Evolutionary conservation across 2,113 vertebrate genomes (phyloP).

Genomic region (Gymnobelideus leadbeateri): DNA sequence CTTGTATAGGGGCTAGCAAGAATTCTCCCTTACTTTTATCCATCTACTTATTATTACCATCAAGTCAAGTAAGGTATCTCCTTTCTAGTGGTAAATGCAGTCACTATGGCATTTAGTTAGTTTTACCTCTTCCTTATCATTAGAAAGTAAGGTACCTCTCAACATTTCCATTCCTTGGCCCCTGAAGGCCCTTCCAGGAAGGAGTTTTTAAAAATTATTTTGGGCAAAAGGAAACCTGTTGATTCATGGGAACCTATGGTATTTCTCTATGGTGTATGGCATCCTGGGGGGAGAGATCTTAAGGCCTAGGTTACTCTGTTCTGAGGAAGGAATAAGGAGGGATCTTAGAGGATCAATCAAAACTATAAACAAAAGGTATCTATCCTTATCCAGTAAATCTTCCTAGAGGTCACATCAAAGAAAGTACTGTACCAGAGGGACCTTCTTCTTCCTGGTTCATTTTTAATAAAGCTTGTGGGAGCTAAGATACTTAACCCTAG

Average conservation of each 20-base stretch:
- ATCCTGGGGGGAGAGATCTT: neutral
- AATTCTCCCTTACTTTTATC: neutral
- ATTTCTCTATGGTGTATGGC: neutral
- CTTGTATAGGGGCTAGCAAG: too few relatives aligned
- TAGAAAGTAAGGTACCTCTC: neutral
- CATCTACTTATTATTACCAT: neutral
- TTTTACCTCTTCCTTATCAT: neutral
- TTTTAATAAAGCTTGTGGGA: neutral
- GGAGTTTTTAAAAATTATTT: neutral
- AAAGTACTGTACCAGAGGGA: neutral
- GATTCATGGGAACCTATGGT: neutral
- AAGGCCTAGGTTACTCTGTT: neutral
- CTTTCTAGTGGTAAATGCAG: neutral
- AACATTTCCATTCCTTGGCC: neutral
- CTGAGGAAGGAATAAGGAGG: neutral
- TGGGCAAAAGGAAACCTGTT: neutral
- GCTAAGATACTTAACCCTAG: neutral
- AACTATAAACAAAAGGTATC: neutral
- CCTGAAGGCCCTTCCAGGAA: neutral
- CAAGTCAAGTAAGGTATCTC: neutral
- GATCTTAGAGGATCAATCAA: neutral
- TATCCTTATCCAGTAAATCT: neutral
- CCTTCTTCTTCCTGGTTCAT: neutral
- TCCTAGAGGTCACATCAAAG: neutral
- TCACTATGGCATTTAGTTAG: neutral